phyloP scores from a whole-genome alignment of 2,797 vertebrate species.

The Urocyon cinereoargenteus region DNA sequence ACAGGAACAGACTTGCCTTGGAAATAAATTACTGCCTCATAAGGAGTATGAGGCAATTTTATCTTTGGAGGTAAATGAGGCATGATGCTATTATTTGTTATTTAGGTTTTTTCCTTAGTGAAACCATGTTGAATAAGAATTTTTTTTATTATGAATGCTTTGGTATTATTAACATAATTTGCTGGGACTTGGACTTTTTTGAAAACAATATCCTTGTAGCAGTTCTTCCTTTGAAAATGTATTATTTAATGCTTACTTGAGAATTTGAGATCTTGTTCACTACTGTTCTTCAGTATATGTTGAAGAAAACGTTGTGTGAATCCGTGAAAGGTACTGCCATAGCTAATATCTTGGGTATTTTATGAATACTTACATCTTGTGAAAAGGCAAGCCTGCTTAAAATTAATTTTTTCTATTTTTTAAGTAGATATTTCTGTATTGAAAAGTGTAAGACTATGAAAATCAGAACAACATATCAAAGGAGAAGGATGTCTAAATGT shows the following conservation, averaged over 20 bases:
- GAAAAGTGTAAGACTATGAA: constrained; percentile 21
- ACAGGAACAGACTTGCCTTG: constrained; percentile 67
- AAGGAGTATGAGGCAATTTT: constrained; percentile 73
- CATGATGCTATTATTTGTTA: constrained; percentile 66
- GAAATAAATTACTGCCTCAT: constrained; percentile 27
- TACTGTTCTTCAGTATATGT: constrained; percentile 36
- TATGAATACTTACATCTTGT: constrained; percentile 45
- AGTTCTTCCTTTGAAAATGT: constrained; percentile 37
- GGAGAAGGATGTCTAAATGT: background rate
- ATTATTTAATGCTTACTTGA: constrained; percentile 44
- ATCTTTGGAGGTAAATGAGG: constrained; percentile 77
- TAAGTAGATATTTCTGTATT: constrained; percentile 45
- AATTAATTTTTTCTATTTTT: constrained; percentile 61
- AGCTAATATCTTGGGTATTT: background rate
- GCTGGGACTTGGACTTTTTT: constrained; percentile 71
- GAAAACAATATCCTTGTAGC: background rate
- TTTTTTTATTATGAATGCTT: constrained; percentile 79
- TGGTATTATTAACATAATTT: constrained; percentile 77
- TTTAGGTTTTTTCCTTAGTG: constrained; percentile 71
- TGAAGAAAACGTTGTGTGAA: constrained; percentile 7
- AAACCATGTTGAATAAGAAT: constrained; percentile 79
- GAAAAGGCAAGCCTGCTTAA: background rate
- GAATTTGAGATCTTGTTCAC: constrained; percentile 28
- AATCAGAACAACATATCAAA: background rate
- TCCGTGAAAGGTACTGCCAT: background rate